phyloP scores from a whole-genome alignment of 2,888 invertebrate genomes.

The Brachyopa scutellaris region DNA sequence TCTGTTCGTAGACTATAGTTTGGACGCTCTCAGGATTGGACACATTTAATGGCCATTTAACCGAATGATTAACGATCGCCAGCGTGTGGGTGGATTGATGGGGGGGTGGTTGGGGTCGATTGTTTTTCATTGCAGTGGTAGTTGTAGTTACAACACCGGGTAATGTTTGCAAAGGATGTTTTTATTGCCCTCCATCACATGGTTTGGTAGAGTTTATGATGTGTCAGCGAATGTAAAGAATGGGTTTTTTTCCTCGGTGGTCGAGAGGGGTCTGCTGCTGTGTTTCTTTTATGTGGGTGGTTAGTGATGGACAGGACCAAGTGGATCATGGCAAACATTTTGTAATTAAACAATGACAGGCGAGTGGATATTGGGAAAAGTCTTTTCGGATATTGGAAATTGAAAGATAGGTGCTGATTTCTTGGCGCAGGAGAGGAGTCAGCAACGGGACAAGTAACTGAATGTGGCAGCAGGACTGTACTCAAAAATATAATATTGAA shows the following conservation, averaged over 20 bases:
- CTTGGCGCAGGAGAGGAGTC: no score
- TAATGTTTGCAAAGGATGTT: constrained; percentile 60
- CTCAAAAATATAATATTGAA: no score
- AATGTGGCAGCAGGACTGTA: no score
- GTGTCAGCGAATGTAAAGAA: constrained; percentile 64
- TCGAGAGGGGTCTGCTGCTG: neutral
- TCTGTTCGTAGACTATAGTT: constrained; percentile 44
- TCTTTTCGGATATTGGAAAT: no score
- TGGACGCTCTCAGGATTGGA: constrained; percentile 75
- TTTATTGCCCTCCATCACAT: constrained; percentile 64
- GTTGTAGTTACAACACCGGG: constrained; percentile 65
- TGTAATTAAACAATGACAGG: neutral
- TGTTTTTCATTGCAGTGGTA: constrained; percentile 66
- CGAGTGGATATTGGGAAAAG: no score
- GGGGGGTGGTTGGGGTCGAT: constrained; percentile 40
- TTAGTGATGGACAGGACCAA: neutral
- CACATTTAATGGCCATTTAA: constrained; percentile 82
- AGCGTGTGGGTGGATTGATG: neutral
- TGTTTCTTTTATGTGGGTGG: no score
- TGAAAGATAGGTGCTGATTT: no score
- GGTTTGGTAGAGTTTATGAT: constrained; percentile 61
- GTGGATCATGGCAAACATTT: neutral
- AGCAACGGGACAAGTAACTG: no score
- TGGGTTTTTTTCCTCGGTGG: constrained; percentile 16
- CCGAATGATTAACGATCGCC: constrained; percentile 80